These are phyloP conservation scores for Pteropus rufus DNA, from an alignment of 2,797 vertebrate genomes.

Conservation along the genomic window DNA sequence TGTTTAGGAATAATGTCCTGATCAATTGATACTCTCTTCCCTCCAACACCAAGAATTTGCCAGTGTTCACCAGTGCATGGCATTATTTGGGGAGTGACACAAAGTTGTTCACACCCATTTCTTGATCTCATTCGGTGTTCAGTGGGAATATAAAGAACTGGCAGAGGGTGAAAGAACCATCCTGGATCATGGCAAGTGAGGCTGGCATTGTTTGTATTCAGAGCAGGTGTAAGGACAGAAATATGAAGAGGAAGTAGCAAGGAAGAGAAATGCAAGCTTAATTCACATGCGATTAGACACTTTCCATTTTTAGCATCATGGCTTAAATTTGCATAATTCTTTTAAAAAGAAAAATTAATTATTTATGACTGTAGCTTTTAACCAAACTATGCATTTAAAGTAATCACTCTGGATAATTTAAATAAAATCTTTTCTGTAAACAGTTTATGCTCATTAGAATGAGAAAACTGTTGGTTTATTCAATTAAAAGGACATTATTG, in stretches of 20 bases:
- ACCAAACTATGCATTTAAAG: conserved; percentile 70
- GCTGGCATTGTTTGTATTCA: neutral
- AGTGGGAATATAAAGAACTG: neutral
- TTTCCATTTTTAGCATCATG: conserved; percentile 56
- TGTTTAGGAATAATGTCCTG: neutral
- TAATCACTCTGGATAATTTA: conserved; percentile 68
- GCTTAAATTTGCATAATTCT: conserved; percentile 68
- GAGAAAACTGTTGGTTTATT: conserved; percentile 67
- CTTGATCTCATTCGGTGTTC: neutral
- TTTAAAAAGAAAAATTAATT: conserved; percentile 71
- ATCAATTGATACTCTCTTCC: neutral
- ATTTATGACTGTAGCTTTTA: conserved; percentile 72
- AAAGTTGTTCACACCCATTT: neutral
- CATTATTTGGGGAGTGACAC: neutral
- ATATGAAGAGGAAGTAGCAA: neutral
- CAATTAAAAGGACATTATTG: conserved; percentile 70
- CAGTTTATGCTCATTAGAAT: conserved; percentile 74
- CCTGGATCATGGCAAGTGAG: neutral
- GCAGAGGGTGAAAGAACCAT: neutral
- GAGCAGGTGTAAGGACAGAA: neutral
- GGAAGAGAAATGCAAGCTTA: conserved; percentile 25
- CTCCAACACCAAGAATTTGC: neutral
- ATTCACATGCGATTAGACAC: conserved; percentile 16
- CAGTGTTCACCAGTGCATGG: neutral
- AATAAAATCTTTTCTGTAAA: conserved; percentile 73